Percentiles rank a stretch among this genome's conserved stretches.
These are phyloP conservation scores for Drosophila burlai DNA, from an alignment of 1,140 invertebrate species.

Conservation along the genomic window DNA sequence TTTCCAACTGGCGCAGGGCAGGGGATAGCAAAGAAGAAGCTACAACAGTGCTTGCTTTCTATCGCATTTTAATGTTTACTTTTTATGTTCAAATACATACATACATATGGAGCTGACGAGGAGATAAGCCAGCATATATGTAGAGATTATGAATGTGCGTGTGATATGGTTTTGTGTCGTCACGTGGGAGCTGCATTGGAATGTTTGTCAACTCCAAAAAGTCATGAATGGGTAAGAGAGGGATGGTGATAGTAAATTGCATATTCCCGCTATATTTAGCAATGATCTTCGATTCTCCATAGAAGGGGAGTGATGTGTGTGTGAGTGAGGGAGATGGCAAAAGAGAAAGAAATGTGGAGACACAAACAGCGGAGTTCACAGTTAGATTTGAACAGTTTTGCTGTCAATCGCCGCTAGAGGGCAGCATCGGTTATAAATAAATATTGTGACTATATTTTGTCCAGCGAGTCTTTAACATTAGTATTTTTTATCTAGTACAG, in stretches of 20 bases:
- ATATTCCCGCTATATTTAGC: constrained; percentile 48
- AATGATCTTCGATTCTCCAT: constrained; percentile 29
- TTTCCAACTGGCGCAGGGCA: constrained; percentile 26
- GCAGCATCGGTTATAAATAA: not conserved
- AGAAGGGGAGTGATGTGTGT: not conserved
- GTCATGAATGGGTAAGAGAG: constrained; percentile 7
- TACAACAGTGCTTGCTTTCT: constrained; percentile 26
- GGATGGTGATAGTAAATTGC: constrained; percentile 15
- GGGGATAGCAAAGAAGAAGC: constrained; percentile 1
- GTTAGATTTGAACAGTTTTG: constrained; percentile 10
- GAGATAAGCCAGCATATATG: constrained; percentile 49
- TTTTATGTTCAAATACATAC: constrained; percentile 28
- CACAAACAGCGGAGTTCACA: constrained; percentile 17
- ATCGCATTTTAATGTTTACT: constrained; percentile 46
- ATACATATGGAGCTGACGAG: not conserved
- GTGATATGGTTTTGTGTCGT: constrained; percentile 63
- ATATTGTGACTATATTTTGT: not conserved
- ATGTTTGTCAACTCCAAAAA: constrained; percentile 27
- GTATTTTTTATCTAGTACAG: not conserved
- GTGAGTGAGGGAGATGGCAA: not conserved
- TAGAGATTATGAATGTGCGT: constrained; percentile 6
- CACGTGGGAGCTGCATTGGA: constrained; percentile 57
- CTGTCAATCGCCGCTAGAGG: constrained; percentile 3
- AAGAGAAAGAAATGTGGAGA: constrained; percentile 7
- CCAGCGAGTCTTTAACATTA: not conserved